Conservation (phyloP, 2,888 invertebrate genomes). For the Nomada flava region DNA sequence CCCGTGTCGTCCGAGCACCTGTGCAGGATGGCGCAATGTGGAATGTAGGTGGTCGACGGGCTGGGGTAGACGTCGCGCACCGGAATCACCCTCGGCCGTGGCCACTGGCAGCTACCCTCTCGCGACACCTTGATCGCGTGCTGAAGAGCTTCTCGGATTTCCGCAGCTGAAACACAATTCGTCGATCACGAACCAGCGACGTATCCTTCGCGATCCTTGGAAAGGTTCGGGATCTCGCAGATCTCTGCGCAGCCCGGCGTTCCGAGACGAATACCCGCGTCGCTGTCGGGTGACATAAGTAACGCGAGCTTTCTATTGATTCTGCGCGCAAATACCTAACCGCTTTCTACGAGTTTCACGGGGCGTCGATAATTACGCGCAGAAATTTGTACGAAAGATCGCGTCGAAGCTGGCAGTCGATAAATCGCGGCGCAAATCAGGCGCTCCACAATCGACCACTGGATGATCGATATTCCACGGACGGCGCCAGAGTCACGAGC, state of each 20-base stretch:
- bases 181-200: background rate
- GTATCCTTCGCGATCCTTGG: background rate
- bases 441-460: conserved; percentile 16
- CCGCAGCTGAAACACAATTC: conserved; percentile 75
- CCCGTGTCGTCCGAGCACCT: conserved; percentile 95
- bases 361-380: conserved; percentile 65
- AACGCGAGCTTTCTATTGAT: conserved; percentile 71
- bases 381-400: conserved; percentile 55
- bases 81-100: conserved; percentile 90
- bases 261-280: conserved; percentile 21
- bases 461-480: conserved; percentile 38
- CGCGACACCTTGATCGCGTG: conserved; percentile 84
- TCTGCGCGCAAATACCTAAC: conserved; percentile 63
- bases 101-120: conserved; percentile 88
- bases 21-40: conserved; percentile 94
- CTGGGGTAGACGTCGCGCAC: conserved; percentile 90
- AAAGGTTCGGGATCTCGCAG: background rate
- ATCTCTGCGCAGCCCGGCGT: too few species aligned
- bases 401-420: conserved; percentile 46
- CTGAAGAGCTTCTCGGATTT: conserved; percentile 79
- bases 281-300: conserved; percentile 54
- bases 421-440: conserved; percentile 49
- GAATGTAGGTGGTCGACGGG: conserved; percentile 90
- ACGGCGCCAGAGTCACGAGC: conserved; percentile 16
- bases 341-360: conserved; percentile 72